phyloP scores from a whole-genome alignment of 1,140 invertebrate species.

The Matsumurasca onukii region DNA sequence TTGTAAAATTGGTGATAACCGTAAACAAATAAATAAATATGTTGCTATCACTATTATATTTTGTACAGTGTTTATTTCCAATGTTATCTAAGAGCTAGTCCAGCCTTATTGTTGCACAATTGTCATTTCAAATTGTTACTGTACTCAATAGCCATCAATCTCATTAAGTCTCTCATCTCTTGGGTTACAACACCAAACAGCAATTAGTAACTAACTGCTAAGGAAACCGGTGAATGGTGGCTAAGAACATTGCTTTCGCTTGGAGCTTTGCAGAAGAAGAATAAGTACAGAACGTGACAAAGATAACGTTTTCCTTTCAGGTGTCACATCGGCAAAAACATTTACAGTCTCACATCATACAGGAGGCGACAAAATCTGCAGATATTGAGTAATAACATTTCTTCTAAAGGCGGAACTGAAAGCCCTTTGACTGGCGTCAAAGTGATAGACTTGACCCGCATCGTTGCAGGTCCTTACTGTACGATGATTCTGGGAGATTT shows the following conservation, averaged over 20 bases:
- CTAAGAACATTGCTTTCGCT: not conserved
- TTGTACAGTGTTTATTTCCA: too few species aligned
- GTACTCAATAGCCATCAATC: too few species aligned
- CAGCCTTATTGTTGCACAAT: too few species aligned
- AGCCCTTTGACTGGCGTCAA: conserved; percentile 59
- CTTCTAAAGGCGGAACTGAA: not conserved
- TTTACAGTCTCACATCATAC: not conserved
- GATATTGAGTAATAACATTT: not conserved
- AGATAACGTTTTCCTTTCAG: not conserved
- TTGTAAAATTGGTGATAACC: too few species aligned
- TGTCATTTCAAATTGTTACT: too few species aligned
- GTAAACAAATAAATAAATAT: too few species aligned
- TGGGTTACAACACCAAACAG: too few species aligned
- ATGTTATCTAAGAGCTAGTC: too few species aligned
- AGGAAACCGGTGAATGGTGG: not conserved
- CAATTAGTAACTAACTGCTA: too few species aligned
- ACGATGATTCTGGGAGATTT: conserved; percentile 93
- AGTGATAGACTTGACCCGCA: conserved; percentile 80
- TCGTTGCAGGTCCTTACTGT: conserved; percentile 75
- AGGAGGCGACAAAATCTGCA: not conserved
- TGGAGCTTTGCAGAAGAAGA: not conserved
- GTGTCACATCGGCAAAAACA: not conserved
- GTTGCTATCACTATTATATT: too few species aligned
- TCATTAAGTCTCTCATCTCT: too few species aligned
- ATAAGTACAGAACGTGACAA: not conserved